Conservation (phyloP, 2,888 invertebrate species). For the Odontomyia ornata region DNA sequence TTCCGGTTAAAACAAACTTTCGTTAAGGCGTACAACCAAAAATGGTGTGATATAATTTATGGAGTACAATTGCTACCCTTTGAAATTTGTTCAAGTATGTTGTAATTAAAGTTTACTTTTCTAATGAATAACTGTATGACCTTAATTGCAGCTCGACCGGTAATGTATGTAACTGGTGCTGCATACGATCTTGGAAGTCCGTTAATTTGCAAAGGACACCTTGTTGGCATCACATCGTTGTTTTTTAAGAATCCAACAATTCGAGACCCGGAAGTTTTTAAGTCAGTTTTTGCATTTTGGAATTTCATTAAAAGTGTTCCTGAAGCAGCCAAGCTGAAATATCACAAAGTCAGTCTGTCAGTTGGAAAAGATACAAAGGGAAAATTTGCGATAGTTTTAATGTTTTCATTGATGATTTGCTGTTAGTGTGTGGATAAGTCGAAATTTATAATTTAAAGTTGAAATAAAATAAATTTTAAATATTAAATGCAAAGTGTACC, state of each 20-base stretch:
- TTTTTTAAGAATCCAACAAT: background rate
- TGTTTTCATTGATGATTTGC: no score
- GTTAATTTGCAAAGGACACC: background rate
- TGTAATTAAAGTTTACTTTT: background rate
- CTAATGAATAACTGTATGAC: background rate
- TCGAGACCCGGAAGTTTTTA: background rate
- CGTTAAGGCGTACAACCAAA: background rate
- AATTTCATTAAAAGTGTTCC: background rate
- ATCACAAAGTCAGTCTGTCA: no score
- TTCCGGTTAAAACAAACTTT: background rate
- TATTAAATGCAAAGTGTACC: no score
- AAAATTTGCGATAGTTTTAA: no score
- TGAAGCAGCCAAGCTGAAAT: background rate
- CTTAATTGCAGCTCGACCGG: background rate
- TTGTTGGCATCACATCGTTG: constrained; percentile 1
- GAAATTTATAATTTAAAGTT: no score
- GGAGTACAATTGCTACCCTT: background rate
- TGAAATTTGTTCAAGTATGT: constrained; percentile 6
- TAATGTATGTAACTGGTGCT: background rate
- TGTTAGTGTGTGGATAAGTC: no score
- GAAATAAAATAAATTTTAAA: no score
- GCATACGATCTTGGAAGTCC: constrained; percentile 4
- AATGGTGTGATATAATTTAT: background rate
- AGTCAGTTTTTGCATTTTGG: constrained; percentile 7
- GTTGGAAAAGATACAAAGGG: no score